Evolutionary conservation across 2,113 vertebrate species (phyloP).

Genomic region (Malurus elegans): DNA sequence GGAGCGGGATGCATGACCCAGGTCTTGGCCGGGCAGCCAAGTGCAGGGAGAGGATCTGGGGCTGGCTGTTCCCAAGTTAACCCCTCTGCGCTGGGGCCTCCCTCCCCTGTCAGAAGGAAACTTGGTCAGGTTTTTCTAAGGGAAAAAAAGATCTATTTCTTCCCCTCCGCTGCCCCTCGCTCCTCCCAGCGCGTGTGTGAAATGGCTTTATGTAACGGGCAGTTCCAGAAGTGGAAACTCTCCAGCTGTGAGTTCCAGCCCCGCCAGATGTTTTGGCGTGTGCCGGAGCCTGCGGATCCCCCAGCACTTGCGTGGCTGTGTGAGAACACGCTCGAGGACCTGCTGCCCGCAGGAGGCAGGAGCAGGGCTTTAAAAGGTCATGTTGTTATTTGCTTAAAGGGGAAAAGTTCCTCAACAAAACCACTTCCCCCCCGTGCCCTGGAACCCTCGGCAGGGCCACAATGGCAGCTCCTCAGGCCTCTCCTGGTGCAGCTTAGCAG

Average conservation of each 20-base stretch:
- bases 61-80: not conserved
- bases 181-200: conserved; percentile 42
- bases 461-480: fast-evolving
- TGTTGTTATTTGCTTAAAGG: not conserved
- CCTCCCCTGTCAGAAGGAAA: not conserved
- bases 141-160: conserved; percentile 23
- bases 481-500: fast-evolving
- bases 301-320: conserved; percentile 32
- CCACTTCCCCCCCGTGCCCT: not conserved
- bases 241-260: conserved; percentile 63
- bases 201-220: conserved; percentile 60
- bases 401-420: not conserved
- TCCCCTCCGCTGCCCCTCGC: conserved; percentile 44
- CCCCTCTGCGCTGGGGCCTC: not conserved
- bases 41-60: not conserved
- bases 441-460: not conserved
- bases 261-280: conserved; percentile 60
- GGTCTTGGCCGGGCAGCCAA: not conserved
- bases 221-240: conserved; percentile 55
- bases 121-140: not conserved
- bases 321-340: conserved; percentile 30
- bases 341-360: conserved; percentile 46
- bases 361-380: conserved; percentile 42
- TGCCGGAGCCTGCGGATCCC: not conserved
- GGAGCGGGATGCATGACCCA: not conserved